Evolutionary conservation across 35 echinoderm and acorn worm species (phyloP), one percentile per base, ranked within the genome.

Genomic region (Ptychodera flava): DNA sequence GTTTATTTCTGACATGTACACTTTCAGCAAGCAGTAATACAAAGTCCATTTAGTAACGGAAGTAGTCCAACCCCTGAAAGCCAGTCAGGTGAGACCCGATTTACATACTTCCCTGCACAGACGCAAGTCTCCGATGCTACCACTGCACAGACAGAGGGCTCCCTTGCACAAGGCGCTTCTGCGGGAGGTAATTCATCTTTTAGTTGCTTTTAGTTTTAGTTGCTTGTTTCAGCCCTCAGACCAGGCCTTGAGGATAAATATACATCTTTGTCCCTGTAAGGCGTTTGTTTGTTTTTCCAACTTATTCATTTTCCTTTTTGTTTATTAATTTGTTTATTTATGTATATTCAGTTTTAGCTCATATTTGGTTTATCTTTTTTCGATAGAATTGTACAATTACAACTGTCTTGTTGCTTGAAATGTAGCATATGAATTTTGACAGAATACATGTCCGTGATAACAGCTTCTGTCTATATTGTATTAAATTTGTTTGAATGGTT

Each of bases 51-150:
- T 76, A 95, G 85, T 83, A 91, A 92, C 77, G 95, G 90, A 1
- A 92, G 92, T 16, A 94, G 87, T 85, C 83, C 95, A 12, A 91
- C 92, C 0, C 80, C 83, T 33, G 95, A 97, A 33, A 86, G 77
- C 33, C 95, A 93, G 36, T 86, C 89, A 2, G 95, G 95, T 16
- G 95, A 97, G 79, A 97, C 95, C 0, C 85, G 95, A 81, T 97
- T 97, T 87, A 93, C 95, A 15, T 97, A 97, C 82, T 97, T 97
- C 81, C 95, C 95, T 75, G 90, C 95, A 14, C 34, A 92, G 6
- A 85, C 94, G 16, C 84, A 85, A 53, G 36, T 80, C 1, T 86
- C 88, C 1, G 85, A 90, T 84, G 88, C 84, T 10, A 53, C 88
- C 31, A 75, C 36, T 32, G 77, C 86, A 85, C 64, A 79, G 12